Evolutionary conservation across 2,888 invertebrate genomes (phyloP), one percentile per base, ranked within the genome.

Genomic region (Gerris lacustris): DNA sequence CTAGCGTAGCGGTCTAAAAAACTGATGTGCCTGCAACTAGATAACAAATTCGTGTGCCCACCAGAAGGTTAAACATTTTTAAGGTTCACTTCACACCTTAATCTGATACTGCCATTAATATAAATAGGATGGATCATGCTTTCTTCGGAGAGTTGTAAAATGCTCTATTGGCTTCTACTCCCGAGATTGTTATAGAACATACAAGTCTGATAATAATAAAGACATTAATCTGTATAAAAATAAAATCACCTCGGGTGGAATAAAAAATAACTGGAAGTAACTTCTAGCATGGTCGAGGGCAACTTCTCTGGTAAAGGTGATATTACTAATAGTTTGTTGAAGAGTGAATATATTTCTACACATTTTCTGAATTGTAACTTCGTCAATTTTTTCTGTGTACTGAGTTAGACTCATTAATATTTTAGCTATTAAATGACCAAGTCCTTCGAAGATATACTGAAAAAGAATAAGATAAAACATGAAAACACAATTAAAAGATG

Each of bases 381-480:
- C 90, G 80, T 93, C 90, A 73, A 94, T 89, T 73, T 87, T 84
- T 76, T 88, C 87, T 80, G 93, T 86, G 79, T 88, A 88, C 76
- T 91, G 90, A 9, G 90, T 88, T 69, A 89, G 88, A 77, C 88
- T 90, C 76, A 93, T 92, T 71, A 94, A 82, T 76, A 92, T 89
- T 77, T 90, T 88, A 0, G 91, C 86, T 66, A 91, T 87, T 68
- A 92, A 81, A 80, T 90, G 90, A 4, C 96, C 96, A 45, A 97
- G 82, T 0, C 95, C 95, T 81, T 92, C 91, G 82, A 95, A 91
- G 74, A 95, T 88, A 79, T 95, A 96, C 89, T 94, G 84, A 71
- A 75, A 75, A 72, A 63, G 73, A 63, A 45, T 63, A 67, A 72
- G 69, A 31, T 31, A 31, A 31, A 31, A 31, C 31, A 31, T 31